phyloP scores from a whole-genome alignment of 2,888 invertebrate genomes.

The Stratiomys singularior region DNA sequence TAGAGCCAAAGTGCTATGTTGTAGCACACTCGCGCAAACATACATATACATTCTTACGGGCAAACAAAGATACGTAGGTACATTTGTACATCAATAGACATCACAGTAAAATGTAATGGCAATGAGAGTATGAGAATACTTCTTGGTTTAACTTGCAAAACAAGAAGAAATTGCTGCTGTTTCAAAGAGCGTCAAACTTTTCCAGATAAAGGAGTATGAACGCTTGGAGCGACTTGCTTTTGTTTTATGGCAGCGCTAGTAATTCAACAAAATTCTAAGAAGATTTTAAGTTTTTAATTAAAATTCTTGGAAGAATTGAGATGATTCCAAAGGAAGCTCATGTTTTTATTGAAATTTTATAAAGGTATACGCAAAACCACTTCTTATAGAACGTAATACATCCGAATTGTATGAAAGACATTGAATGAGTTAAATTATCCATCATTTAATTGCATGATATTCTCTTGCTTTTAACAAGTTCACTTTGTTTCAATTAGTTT shows the following conservation, averaged over 20 bases:
- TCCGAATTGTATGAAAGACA: too few relatives aligned
- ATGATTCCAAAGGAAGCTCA: neutral
- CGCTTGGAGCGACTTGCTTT: neutral
- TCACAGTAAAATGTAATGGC: neutral
- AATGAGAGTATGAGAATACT: neutral
- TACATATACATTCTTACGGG: too few relatives aligned
- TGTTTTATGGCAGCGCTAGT: neutral
- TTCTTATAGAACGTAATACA: too few relatives aligned
- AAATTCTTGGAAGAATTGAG: neutral
- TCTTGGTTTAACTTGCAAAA: neutral
- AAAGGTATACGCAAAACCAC: too few relatives aligned
- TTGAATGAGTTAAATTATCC: too few relatives aligned
- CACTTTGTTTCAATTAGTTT: too few relatives aligned
- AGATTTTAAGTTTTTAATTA: conserved; percentile 15
- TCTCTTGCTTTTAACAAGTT: too few relatives aligned
- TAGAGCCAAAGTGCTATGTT: neutral
- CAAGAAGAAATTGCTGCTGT: neutral
- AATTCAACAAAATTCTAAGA: neutral
- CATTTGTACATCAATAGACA: neutral
- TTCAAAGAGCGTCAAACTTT: neutral
- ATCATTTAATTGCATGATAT: too few relatives aligned
- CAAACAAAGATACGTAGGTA: too few relatives aligned
- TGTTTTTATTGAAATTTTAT: too few relatives aligned
- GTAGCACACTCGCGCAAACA: neutral
- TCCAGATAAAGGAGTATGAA: neutral